phyloP scores from a whole-genome alignment of 2,113 vertebrate genomes.

The Phyllopteryx taeniolatus region DNA sequence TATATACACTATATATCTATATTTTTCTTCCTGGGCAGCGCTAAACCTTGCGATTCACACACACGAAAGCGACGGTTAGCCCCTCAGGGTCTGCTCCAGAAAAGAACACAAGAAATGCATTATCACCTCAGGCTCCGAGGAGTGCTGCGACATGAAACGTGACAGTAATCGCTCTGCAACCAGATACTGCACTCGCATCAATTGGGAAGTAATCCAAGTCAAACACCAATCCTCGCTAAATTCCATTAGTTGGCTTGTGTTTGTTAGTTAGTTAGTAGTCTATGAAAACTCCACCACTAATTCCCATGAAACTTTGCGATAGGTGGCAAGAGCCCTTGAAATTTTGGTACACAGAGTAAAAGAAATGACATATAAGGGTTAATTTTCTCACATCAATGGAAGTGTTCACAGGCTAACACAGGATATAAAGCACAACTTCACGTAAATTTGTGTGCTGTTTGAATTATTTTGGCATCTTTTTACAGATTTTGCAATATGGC shows the following conservation, averaged over 20 bases:
- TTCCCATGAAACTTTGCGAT: background rate
- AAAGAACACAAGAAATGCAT: slow-evolving; percentile 69
- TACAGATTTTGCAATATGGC: too few relatives aligned
- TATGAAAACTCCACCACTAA: background rate
- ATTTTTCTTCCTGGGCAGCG: slow-evolving; percentile 19
- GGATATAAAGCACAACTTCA: too few relatives aligned
- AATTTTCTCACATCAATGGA: too few relatives aligned
- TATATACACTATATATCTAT: too few relatives aligned
- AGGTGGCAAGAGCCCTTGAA: too few relatives aligned
- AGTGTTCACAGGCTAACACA: too few relatives aligned
- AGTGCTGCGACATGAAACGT: slow-evolving; percentile 18
- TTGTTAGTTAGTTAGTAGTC: background rate
- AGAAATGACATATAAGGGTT: too few relatives aligned
- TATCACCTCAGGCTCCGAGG: slow-evolving; percentile 48
- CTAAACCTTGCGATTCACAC: slow-evolving; percentile 59
- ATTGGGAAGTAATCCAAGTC: slow-evolving; percentile 34
- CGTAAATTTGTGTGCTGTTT: too few relatives aligned
- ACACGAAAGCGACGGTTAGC: slow-evolving; percentile 35
- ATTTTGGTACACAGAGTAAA: too few relatives aligned
- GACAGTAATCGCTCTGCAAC: slow-evolving; percentile 33
- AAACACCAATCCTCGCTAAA: slow-evolving; percentile 44
- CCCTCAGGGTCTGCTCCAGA: slow-evolving; percentile 53
- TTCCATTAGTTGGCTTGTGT: background rate
- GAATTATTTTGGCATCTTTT: too few relatives aligned
- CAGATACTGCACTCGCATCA: slow-evolving; percentile 33